Base-by-base conservation (phyloP, 2,888 invertebrate species). In the Yponomeuta cagnagella region DNA sequence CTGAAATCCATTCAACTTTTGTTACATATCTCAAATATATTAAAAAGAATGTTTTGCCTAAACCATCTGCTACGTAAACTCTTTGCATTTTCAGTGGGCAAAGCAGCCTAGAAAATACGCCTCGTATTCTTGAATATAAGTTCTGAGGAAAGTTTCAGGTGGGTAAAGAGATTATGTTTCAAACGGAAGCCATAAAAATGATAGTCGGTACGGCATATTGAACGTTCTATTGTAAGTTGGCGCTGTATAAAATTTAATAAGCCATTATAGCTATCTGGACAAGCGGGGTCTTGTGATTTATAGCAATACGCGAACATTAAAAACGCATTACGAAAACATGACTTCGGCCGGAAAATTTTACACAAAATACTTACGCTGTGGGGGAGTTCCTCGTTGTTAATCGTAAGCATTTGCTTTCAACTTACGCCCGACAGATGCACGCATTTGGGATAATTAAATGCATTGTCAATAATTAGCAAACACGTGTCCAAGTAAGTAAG, bases 301-400 rank as follows among this genome's bases (percentile, higher is more conserved):
- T 92, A 87, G 88, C 85, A 90, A 91, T 89, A 90, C 89, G 89
- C 89, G 90, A 91, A 90, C 91, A 92, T 92, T 91, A 92, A 92
- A 91, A 92, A 90, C 91, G 88, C 91, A 91, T 91, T 91, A 91
- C 86, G 86, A 88, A 90, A 91, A 91, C 91, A 91, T 89, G 91
- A 90, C 86, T 91, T 87, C 86, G 82, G 88, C 84, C 85, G 87
- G 84, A 86, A 80, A 89, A 87, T 86, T 90, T 85, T 88, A 88
- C 89, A 80, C 80, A 65, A 70, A 84, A 82, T 85, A 86, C 43
- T 43, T 86, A 85, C 83, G 82, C 80, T 76, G 79, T 77, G 81
- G 76, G 84, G 85, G 84, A 84, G 82, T 84, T 85, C 52, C 12
- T 82, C 83, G 83, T 83, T 69, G 63, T 31, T 65, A 31, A 65